phyloP scores from a whole-genome alignment of 1,140 invertebrate genomes.

The Cydia fagiglandana region DNA sequence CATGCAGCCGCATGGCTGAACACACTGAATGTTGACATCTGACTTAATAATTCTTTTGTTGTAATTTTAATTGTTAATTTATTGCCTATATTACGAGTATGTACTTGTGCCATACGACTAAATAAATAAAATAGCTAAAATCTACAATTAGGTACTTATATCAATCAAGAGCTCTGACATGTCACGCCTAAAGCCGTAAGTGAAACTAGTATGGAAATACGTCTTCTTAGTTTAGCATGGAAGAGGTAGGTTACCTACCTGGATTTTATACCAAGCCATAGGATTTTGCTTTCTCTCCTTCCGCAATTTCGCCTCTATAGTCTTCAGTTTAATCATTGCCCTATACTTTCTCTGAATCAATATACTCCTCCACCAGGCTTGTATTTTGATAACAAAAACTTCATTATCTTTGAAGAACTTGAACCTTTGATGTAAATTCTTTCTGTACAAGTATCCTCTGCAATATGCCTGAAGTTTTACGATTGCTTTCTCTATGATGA shows the following conservation, averaged over 20 bases:
- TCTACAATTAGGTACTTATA: no score
- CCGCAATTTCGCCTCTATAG: conserved; percentile 63
- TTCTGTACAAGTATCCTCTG: conserved; percentile 83
- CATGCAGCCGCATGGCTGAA: no score
- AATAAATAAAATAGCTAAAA: not conserved
- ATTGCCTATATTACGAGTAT: no score
- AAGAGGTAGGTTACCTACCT: conserved; percentile 57
- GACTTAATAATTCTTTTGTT: no score
- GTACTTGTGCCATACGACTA: no score
- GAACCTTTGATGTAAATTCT: conserved; percentile 74
- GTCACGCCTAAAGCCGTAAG: no score
- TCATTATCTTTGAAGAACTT: conserved; percentile 79
- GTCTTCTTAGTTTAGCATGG: not conserved
- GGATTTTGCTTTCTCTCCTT: conserved; percentile 67
- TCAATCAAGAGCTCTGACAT: no score
- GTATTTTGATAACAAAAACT: conserved; percentile 81
- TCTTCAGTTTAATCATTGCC: conserved; percentile 70
- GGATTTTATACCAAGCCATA: conserved; percentile 75
- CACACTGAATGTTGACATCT: no score
- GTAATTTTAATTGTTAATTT: no score
- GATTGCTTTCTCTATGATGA: conserved; percentile 64
- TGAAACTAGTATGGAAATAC: not conserved
- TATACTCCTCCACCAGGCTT: conserved; percentile 84
- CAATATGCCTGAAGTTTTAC: conserved; percentile 82
- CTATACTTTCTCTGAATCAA: conserved; percentile 77